Evolutionary conservation across 2,888 invertebrate genomes (phyloP).

Genomic region (Aleiodes testaceus): DNA sequence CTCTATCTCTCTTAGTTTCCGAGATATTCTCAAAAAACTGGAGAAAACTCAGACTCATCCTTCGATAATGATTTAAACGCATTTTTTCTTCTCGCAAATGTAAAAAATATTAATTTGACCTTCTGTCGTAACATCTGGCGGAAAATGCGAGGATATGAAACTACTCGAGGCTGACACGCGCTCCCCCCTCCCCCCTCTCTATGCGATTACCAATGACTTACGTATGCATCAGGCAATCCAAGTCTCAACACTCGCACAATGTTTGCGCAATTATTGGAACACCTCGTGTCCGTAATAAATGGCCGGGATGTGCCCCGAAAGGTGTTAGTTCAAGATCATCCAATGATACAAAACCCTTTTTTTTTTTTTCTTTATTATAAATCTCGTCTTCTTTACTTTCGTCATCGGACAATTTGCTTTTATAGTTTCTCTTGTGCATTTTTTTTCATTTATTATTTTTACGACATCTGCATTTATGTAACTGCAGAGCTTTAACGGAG

Average conservation of each 20-base stretch:
- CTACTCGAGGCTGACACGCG: constrained; percentile 27
- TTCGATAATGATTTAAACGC: no score
- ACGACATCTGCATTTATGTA: constrained; percentile 1
- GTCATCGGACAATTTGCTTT: neutral
- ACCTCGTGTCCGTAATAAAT: constrained; percentile 69
- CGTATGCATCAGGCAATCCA: constrained; percentile 59
- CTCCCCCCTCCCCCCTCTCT: constrained; percentile 36
- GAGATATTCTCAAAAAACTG: neutral
- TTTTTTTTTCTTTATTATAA: constrained; percentile 24
- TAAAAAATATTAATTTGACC: constrained; percentile 39
- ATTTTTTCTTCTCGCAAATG: neutral
- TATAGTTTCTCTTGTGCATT: neutral
- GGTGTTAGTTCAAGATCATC: constrained; percentile 72
- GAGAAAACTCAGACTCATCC: no score
- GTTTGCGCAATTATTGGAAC: constrained; percentile 71
- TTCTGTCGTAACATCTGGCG: constrained; percentile 46
- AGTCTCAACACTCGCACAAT: constrained; percentile 46
- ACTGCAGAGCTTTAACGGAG: neutral
- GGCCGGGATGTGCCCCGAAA: constrained; percentile 67
- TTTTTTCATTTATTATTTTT: constrained; percentile 10
- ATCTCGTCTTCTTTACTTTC: constrained; percentile 26
- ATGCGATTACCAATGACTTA: constrained; percentile 67
- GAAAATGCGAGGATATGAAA: constrained; percentile 33
- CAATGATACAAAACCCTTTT: constrained; percentile 33
- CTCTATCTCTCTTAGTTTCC: no score